Evolutionary conservation across 2,888 invertebrate genomes (phyloP), one percentile per base, ranked within the genome.

Genomic region (Tethea ocularis): DNA sequence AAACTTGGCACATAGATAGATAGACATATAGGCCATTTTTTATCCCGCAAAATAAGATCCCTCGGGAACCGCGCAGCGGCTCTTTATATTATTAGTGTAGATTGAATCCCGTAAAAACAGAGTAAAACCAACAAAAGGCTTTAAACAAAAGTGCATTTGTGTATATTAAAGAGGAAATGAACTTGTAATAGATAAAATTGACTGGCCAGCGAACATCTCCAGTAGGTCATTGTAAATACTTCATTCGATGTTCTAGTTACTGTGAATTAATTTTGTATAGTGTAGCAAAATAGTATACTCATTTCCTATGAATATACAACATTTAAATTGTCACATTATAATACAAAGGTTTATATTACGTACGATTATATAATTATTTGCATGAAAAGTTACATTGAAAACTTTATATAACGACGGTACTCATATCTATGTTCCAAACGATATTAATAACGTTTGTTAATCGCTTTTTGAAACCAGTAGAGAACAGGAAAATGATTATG

Each of bases 281-380:
- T 46, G 1, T 5, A 46, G 6, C 20, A 46, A 46, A 46, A 41
- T n/a, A 6, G 15, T 46, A 38, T 38, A 8, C 20, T 17, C 17
- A 46, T 20, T 46, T 46, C 46, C 46, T 46, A 20, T 52, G 8
- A 52, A 52, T 52, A 52, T 52, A 26, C n/a, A 52, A 52, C 15
- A 24, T 26, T 52, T 26, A n/a, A 36, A 22, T 41, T 56, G 24
- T 24, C 15, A 10, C 33, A 41, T n/a, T 41, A 46, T 7, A 15
- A 55, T 22, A 15, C 53, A 55, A 36, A 51, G 46, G 52, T 52
- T 24, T 52, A 52, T 26, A 52, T 51, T 51, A 22, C 23, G 51
- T 26, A n/a, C 15, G 15, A n/a, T 52, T 26, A 52, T 52, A n/a
- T 52, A 4, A 52, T 51, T 11, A 22, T 24, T 24, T 24, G 5